Conservation (phyloP, 2,113 vertebrate species). For the Microtus ochrogaster region DNA sequence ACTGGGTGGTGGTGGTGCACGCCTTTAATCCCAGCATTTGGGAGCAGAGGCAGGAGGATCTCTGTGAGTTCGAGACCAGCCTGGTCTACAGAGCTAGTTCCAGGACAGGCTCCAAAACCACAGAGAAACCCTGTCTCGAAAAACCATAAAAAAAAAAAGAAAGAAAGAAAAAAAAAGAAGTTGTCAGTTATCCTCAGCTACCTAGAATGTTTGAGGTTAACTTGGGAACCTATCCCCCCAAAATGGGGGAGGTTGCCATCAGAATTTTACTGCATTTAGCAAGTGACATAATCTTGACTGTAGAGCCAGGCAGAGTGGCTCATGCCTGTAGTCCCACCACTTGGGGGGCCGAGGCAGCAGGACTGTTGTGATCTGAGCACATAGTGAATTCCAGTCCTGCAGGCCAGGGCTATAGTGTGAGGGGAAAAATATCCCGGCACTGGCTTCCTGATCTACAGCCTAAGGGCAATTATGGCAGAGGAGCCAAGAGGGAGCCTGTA, state of each 20-base stretch:
- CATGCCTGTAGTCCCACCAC: not conserved
- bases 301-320: not conserved
- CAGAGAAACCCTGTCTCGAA: too few relatives aligned
- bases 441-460: not conserved
- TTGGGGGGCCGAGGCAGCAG: not conserved
- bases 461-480: not conserved
- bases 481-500: not conserved
- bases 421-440: not conserved
- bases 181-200: not conserved
- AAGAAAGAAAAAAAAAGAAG: too few relatives aligned
- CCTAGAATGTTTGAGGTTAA: not conserved
- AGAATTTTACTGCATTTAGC: not conserved
- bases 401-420: not conserved
- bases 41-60: too few relatives aligned
- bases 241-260: not conserved
- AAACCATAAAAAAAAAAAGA: too few relatives aligned
- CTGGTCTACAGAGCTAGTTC: too few relatives aligned
- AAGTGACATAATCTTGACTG: not conserved
- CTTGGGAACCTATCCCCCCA: not conserved
- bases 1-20: too few relatives aligned
- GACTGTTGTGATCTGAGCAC: not conserved
- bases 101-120: too few relatives aligned
- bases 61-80: too few relatives aligned
- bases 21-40: too few relatives aligned
- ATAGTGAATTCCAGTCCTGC: not conserved